A percentile compares a stretch with the other conserved stretches of the same genome.
Conservation (phyloP, 2,797 vertebrate genomes). For the Malurus splendens region DNA sequence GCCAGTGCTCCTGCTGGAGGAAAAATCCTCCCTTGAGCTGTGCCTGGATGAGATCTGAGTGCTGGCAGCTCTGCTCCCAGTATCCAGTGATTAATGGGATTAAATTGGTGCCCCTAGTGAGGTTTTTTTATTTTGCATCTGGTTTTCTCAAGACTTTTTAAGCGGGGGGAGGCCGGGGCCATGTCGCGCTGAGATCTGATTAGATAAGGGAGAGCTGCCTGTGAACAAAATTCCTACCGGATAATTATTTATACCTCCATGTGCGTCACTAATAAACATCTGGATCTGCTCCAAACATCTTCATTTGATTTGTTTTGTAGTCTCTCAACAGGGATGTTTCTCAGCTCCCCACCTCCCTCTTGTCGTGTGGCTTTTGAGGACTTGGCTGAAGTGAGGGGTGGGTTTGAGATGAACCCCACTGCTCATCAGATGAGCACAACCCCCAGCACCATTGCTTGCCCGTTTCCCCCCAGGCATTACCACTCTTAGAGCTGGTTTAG, state of each 20-base stretch:
- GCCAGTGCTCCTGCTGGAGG: background rate
- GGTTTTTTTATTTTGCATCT: background rate
- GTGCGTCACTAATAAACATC: constrained; percentile 53
- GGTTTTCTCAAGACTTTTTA: constrained; percentile 31
- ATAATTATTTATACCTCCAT: constrained; percentile 41
- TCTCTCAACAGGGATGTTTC: background rate
- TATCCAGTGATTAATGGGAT: background rate
- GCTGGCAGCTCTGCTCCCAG: background rate
- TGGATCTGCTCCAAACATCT: constrained; percentile 36
- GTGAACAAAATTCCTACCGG: constrained; percentile 24
- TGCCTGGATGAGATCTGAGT: background rate
- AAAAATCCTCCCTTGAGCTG: background rate
- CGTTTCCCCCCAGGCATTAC: accelerated
- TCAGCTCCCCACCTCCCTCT: background rate
- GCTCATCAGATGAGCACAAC: accelerated
- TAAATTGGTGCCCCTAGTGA: background rate
- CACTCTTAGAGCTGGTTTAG: background rate
- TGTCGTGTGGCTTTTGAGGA: background rate
- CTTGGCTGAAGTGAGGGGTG: background rate
- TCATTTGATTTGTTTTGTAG: background rate
- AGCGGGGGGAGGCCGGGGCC: background rate
- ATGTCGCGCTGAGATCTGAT: background rate
- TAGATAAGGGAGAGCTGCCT: constrained; percentile 37
- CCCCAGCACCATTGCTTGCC: background rate
- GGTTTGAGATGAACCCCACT: accelerated